Evolutionary conservation across 2,888 invertebrate species (phyloP), one percentile per base, ranked within the genome.

Genomic region (Chalcis sispes): DNA sequence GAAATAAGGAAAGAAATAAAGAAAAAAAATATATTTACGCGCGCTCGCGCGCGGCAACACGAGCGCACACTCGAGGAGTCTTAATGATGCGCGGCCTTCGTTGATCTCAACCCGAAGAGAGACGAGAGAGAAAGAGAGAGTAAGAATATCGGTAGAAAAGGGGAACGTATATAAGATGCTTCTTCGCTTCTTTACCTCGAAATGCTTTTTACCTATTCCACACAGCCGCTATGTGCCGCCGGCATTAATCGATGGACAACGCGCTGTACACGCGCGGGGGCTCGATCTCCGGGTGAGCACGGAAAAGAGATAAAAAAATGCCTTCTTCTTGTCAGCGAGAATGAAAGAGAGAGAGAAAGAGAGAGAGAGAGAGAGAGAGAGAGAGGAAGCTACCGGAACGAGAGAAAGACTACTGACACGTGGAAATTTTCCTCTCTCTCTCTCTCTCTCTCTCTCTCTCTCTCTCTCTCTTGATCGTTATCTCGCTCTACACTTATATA

Each of bases 41-140:
- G 80, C 77, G 72, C 80, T 40, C 40, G 36, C 66, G 10, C 79
- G 81, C 83, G 83, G 87, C 87, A 84, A 82, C 85, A 81, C 83
- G n/a, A n/a, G n/a, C n/a, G n/a, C n/a, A n/a, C 85, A 81, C 84
- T 85, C 81, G n/a, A n/a, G n/a, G n/a, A n/a, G 83, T 84, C 84
- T 85, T 87, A 86, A 87, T 86, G 87, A 87, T 86, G 86, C 85
- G 82, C 80, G 82, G 74, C 77, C 77, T 77, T 82, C 73, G 78
- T 78, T 54, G 58, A 59, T 65, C 71, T 73, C 72, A 69, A 52
- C 40, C 54, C 50, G 48, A 46, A 32, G 56, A 64, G 64, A 64
- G 46, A 56, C 64, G 56, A 36, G 42, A 56, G 56, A 13, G 54
- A 58, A 18, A 10, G n/a, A 42, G 66, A 32, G 13, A 13, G 15